Evolutionary conservation across 2,113 vertebrate genomes (phyloP).

Genomic region (Chroicocephalus ridibundus): DNA sequence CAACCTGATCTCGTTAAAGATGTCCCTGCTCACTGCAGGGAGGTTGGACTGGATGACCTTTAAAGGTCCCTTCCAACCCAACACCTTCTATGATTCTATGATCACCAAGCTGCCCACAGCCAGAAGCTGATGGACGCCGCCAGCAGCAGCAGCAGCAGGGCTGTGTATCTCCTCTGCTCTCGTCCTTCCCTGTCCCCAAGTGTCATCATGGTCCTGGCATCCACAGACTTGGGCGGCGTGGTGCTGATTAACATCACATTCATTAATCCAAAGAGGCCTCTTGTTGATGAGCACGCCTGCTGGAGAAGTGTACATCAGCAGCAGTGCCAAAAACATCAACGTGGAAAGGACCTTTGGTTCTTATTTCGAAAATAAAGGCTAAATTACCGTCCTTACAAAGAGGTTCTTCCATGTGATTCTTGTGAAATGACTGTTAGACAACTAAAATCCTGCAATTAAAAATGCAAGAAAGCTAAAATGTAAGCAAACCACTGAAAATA

Average conservation of each 20-base stretch:
- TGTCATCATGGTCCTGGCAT: background rate
- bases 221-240: rapidly evolving
- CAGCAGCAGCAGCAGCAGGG: background rate
- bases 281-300: background rate
- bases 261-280: background rate
- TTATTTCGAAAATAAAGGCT: background rate
- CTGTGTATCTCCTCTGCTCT: background rate
- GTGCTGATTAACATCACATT: background rate
- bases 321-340: background rate
- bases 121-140: background rate
- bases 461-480: background rate
- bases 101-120: background rate
- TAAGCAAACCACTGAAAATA: background rate
- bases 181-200: background rate
- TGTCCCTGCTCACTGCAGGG: background rate
- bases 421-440: background rate
- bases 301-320: rapidly evolving
- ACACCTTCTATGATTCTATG: background rate
- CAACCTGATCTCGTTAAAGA: background rate
- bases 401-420: background rate
- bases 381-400: too few relatives aligned
- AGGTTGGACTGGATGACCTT: background rate
- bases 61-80: background rate
- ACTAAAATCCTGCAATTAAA: background rate
- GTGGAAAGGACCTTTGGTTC: background rate